phyloP scores from a whole-genome alignment of 2,888 invertebrate genomes.

The Candidula unifasciata region DNA sequence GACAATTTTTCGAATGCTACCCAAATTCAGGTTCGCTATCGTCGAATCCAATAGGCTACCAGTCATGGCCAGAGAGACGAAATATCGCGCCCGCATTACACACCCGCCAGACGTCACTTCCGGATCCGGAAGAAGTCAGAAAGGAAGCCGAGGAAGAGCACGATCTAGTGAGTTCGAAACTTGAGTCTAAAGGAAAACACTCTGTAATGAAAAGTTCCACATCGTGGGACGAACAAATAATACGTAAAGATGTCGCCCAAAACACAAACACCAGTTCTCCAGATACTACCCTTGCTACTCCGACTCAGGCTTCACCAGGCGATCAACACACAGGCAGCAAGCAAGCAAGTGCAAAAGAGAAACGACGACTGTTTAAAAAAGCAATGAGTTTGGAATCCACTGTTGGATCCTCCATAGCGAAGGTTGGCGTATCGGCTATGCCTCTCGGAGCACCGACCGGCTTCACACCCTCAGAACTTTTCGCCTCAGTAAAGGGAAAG shows the following conservation, averaged over 20 bases:
- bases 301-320: background rate
- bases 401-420: constrained; percentile 59
- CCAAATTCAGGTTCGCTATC: constrained; percentile 1
- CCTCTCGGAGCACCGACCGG: constrained; percentile 63
- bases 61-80: constrained; percentile 64
- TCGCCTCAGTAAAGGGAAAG: constrained; percentile 67
- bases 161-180: constrained; percentile 51
- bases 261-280: background rate
- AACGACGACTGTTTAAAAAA: constrained; percentile 59
- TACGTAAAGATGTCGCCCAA: constrained; percentile 23
- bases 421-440: constrained; percentile 58
- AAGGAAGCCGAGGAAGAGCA: constrained; percentile 55
- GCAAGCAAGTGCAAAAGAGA: constrained; percentile 59
- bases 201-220: constrained; percentile 53
- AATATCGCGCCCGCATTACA: constrained; percentile 45
- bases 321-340: background rate
- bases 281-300: background rate
- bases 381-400: constrained; percentile 65
- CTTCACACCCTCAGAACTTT: constrained; percentile 63
- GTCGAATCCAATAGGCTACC: constrained; percentile 48
- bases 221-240: constrained; percentile 59
- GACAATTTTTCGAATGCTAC: constrained; percentile 65
- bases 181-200: constrained; percentile 9
- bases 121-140: constrained; percentile 54
- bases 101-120: constrained; percentile 49